A percentile compares a stretch with the other conserved stretches of the same genome.
Evolutionary conservation across 2,113 vertebrate genomes (phyloP).

Genomic region (Cryptotis parvus): DNA sequence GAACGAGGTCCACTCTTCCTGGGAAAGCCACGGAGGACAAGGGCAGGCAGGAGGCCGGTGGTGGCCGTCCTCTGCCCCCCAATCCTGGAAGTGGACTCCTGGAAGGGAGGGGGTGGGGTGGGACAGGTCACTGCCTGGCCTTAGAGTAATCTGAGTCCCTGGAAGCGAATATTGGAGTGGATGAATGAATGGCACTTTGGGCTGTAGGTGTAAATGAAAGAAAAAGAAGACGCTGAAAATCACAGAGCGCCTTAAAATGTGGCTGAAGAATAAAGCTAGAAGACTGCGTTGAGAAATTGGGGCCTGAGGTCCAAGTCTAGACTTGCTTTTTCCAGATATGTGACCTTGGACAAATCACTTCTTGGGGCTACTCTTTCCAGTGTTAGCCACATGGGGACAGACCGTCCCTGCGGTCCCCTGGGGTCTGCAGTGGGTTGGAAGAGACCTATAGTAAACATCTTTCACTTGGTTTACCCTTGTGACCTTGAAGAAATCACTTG

Average conservation of each 20-base stretch:
- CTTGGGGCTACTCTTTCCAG: constrained; percentile 25
- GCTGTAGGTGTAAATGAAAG: not conserved
- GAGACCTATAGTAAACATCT: not conserved
- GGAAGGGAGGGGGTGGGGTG: too few species aligned
- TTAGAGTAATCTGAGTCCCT: not conserved
- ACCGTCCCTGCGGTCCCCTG: not conserved
- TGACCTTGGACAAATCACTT: constrained; percentile 59
- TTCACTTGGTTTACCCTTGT: not conserved
- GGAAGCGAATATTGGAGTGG: not conserved
- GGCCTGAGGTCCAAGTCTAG: not conserved
- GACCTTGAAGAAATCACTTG: constrained; percentile 56
- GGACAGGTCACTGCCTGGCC: not conserved
- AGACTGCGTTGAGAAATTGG: not conserved
- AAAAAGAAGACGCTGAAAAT: not conserved
- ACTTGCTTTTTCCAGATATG: not conserved
- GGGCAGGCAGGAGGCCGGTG: constrained; percentile 9
- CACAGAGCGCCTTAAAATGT: not conserved
- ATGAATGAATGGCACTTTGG: constrained; percentile 22
- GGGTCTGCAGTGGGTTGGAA: not conserved
- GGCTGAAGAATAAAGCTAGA: not conserved
- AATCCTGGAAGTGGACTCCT: not conserved
- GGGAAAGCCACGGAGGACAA: constrained; percentile 41
- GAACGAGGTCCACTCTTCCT: constrained; percentile 33
- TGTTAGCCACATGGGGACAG: constrained; percentile 14
- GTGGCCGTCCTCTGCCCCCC: not conserved